Base-by-base conservation (phyloP, 2,888 invertebrate genomes). In the Agrilus mali region DNA sequence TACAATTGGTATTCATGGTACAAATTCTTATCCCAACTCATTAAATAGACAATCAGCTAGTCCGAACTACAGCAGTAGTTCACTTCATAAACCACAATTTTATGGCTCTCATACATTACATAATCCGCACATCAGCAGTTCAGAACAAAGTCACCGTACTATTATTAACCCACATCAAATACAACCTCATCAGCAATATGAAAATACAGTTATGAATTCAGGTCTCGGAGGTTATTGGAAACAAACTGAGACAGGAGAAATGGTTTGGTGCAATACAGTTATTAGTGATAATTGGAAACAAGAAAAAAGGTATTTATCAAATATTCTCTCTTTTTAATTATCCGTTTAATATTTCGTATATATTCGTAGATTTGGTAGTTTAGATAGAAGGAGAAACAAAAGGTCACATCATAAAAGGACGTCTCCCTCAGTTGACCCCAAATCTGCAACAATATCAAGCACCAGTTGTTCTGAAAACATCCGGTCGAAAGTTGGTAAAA, bases 321-420 rank as follows among this genome's bases (percentile, higher is more conserved):
- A 20, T 38, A 4, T 10, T 10, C 6, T 8, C 32, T 33, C 4
- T 43, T 12, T 12, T 46, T 36, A 36, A 31, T 46, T 36, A 12
- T 40, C 17, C 22, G 8, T 42, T 13, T 16, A 35, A 17, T 20
- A 13, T 16, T 41, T 36, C 15, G 22, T 22, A 20, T 33, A 34
- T 42, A 40, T 42, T 57, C 55, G 34, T 42, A 71, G 74, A 53
- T 77, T 75, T 58, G 76, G 77, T 4, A 78, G 77, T 58, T 65
- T 78, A 32, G 77, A 78, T 59, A 66, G 77, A 33, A 68, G 75
- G 57, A 72, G 70, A 64, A 70, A 69, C 42, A 67, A 62, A 49
- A 55, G 62, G 40, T 39, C 64, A 34, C 63, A 27, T 27, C 27
- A 64, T 41, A 65, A 63, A 52, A 53, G 63, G 43, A 57, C 61